A percentile compares a stretch with the other conserved stretches of the same genome.
Evolutionary conservation across 2,113 vertebrate genomes (phyloP).

Genomic region (Lethenteron reissneri): DNA sequence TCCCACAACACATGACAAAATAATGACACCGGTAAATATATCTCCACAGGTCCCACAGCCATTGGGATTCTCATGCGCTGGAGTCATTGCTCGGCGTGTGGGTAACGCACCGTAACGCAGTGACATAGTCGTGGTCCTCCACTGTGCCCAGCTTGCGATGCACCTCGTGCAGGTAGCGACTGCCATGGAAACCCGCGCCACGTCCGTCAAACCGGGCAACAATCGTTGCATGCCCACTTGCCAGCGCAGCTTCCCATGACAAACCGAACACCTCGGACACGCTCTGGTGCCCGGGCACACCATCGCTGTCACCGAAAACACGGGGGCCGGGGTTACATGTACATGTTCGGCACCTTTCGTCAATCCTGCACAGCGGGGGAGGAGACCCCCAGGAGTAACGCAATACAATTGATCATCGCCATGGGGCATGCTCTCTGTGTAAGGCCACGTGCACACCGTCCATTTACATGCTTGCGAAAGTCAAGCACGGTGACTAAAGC

Average conservation of each 20-base stretch:
- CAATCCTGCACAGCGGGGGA: no score
- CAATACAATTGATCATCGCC: no score
- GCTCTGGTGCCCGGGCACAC: not conserved
- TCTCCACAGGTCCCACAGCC: not conserved
- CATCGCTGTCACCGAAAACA: not conserved
- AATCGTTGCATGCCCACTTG: not conserved
- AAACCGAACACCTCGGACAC: not conserved
- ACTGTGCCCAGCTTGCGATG: not conserved
- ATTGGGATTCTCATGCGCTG: no score
- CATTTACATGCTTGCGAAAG: no score
- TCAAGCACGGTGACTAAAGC: no score
- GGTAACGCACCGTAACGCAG: not conserved
- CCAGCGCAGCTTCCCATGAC: constrained; percentile 2
- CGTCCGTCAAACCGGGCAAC: not conserved
- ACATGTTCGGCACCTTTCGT: no score
- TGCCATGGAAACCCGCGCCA: constrained; percentile 1
- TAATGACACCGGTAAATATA: not conserved
- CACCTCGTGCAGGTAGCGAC: not conserved
- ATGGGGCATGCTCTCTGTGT: no score
- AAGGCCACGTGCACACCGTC: no score
- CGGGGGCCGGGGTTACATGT: no score
- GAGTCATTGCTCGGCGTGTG: not conserved
- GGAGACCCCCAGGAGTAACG: no score
- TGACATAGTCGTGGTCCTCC: not conserved
- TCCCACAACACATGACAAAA: not conserved